Evolutionary conservation across 2,113 vertebrate species (phyloP).

Genomic region (Gymnobelideus leadbeateri): DNA sequence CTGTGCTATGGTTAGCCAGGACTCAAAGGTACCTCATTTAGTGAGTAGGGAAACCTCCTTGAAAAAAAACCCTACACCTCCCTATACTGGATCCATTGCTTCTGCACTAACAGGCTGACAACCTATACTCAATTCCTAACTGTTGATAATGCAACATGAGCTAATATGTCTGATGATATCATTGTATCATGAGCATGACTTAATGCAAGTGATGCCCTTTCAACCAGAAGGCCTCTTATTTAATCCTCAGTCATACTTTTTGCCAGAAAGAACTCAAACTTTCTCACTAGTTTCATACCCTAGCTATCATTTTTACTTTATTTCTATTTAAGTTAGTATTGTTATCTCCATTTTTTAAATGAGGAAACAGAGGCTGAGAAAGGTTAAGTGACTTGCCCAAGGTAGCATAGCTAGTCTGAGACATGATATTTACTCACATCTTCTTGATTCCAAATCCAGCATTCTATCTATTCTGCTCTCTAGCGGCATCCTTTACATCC

Average conservation of each 20-base stretch:
- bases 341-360: neutral
- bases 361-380: neutral
- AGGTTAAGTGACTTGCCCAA: neutral
- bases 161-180: neutral
- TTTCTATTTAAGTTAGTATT: neutral
- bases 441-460: neutral
- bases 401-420: neutral
- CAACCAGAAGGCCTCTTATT: neutral
- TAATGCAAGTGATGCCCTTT: neutral
- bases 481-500: neutral
- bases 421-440: neutral
- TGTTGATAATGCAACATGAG: neutral
- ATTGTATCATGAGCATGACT: neutral
- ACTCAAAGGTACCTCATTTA: neutral
- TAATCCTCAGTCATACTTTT: neutral
- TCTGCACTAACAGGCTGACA: neutral
- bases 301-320: neutral
- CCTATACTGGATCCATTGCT: neutral
- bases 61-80: neutral
- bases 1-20: neutral
- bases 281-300: neutral
- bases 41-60: neutral
- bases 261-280: neutral
- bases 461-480: neutral
- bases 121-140: neutral